These are phyloP conservation scores for Psephotus haematonotus DNA, from an alignment of 2,113 vertebrate species.

Conservation along the genomic window DNA sequence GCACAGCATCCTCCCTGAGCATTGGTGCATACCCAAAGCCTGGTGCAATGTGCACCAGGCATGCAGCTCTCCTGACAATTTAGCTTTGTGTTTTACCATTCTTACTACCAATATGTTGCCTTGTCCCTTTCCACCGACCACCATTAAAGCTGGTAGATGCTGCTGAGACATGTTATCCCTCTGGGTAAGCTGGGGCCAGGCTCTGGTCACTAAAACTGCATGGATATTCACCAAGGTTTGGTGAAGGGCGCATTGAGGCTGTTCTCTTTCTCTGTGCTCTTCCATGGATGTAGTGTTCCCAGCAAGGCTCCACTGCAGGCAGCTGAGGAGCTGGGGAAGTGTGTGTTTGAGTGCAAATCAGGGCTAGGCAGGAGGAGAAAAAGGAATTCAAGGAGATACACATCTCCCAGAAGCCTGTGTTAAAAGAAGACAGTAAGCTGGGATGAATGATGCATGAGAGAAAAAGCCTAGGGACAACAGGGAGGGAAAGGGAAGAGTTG, in stretches of 20 bases:
- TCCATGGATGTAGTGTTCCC: not conserved
- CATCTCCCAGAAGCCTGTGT: not conserved
- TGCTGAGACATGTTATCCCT: not conserved
- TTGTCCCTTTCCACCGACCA: rapidly evolving
- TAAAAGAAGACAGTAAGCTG: not conserved
- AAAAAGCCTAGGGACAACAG: not conserved
- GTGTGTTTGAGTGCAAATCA: not conserved
- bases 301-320: not conserved
- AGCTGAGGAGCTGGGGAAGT: not conserved
- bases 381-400: not conserved
- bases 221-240: not conserved
- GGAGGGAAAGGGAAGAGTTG: not conserved
- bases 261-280: not conserved
- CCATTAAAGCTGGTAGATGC: rapidly evolving
- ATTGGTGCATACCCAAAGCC: not conserved
- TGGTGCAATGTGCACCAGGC: not conserved
- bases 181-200: not conserved
- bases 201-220: not conserved
- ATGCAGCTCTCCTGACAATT: not conserved
- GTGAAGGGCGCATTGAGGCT: not conserved
- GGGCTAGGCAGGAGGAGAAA: not conserved
- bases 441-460: constrained; percentile 37
- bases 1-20: not conserved
- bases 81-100: rapidly evolving
- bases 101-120: not conserved